A percentile compares a stretch with the other conserved stretches of the same genome.
Conservation (phyloP, 35 echinoderm and acorn worm genomes). For the Chiridota heheva region DNA sequence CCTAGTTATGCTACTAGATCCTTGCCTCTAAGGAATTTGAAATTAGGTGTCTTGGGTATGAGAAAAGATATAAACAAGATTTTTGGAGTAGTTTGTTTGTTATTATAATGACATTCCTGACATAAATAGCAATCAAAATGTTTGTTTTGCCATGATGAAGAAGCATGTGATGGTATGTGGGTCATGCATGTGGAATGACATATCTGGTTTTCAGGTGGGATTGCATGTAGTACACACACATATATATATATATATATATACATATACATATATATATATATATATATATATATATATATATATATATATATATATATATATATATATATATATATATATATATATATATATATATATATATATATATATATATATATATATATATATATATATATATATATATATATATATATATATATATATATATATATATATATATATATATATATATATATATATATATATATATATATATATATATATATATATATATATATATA, state of each 20-base stretch:
- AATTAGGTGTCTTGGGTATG: too few species aligned
- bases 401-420: background rate
- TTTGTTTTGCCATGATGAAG: too few species aligned
- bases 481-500: background rate
- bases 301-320: background rate
- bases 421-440: background rate
- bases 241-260: background rate
- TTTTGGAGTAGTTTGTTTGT: too few species aligned
- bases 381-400: background rate
- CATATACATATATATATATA: background rate
- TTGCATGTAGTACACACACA: too few species aligned
- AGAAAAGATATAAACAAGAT: too few species aligned
- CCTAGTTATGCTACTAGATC: too few species aligned
- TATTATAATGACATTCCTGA: too few species aligned
- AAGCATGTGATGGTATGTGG: too few species aligned
- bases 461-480: background rate
- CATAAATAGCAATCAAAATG: too few species aligned
- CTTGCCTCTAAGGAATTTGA: too few species aligned
- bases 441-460: background rate
- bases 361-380: background rate
- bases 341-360: background rate
- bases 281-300: background rate
- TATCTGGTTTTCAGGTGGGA: background rate
- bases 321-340: background rate
- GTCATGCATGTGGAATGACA: too few species aligned